phyloP scores from a whole-genome alignment of 1,140 invertebrate species.

The Aphelenchoides besseyi region DNA sequence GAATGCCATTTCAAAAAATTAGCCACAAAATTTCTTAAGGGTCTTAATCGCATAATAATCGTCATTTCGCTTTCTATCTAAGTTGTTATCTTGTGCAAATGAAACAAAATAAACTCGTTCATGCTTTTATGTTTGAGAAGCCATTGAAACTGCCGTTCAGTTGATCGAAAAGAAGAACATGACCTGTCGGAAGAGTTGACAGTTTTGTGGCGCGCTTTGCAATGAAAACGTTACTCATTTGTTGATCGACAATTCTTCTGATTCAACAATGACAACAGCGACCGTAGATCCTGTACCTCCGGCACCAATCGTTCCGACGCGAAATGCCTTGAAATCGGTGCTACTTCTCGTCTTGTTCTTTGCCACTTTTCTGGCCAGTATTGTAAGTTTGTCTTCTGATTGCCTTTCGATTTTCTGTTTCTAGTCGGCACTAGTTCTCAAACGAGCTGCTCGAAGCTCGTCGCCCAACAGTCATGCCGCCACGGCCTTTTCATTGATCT shows the following conservation, averaged over 20 bases:
- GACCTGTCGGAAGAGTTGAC: not conserved
- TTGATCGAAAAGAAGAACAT: too few species aligned
- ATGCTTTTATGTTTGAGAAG: not conserved
- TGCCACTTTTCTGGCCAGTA: conserved; percentile 51
- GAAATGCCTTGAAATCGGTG: conserved; percentile 50
- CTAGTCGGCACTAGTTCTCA: conserved; percentile 36
- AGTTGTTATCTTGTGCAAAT: too few species aligned
- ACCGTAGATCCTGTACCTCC: not conserved
- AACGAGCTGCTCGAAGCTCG: conserved; percentile 10
- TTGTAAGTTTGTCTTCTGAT: conserved; percentile 36
- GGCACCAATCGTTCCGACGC: conserved; percentile 16
- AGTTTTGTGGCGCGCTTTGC: not conserved
- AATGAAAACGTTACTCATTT: not conserved
- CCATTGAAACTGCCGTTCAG: too few species aligned
- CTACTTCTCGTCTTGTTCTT: conserved; percentile 51
- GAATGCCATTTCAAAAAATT: not conserved
- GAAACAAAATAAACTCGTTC: not conserved
- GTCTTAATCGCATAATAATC: not conserved
- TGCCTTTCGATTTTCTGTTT: conserved; percentile 18
- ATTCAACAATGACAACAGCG: not conserved
- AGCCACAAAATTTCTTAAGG: not conserved
- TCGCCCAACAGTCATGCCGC: conserved; percentile 7
- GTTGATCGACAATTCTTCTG: not conserved
- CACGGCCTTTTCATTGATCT: conserved; percentile 41
- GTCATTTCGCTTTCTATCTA: not conserved